Evolutionary conservation across 2,888 invertebrate species (phyloP).

Genomic region (Aporophyla nigra): DNA sequence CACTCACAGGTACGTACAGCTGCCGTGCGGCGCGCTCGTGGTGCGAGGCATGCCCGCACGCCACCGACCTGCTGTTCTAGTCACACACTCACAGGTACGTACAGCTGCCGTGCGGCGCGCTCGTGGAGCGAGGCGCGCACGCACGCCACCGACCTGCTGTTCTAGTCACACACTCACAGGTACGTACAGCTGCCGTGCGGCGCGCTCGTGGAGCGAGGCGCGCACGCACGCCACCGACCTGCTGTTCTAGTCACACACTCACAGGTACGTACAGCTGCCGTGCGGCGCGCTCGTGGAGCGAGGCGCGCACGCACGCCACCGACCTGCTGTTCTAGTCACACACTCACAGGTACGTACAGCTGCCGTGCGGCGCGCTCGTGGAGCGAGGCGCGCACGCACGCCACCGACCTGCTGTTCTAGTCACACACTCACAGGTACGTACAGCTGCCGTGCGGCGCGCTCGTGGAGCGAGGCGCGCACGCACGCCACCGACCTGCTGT

Average conservation of each 20-base stretch:
- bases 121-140: constrained; percentile 2
- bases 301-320: constrained; percentile 14
- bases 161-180: constrained; percentile 61
- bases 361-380: constrained; percentile 9
- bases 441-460: constrained; percentile 6
- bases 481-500: constrained; percentile 93
- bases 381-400: constrained; percentile 50
- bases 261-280: constrained; percentile 57
- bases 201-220: neutral
- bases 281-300: neutral
- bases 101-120: constrained; percentile 1
- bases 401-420: constrained; percentile 19
- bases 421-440: constrained; percentile 18
- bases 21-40: constrained; percentile 50
- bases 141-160: constrained; percentile 22
- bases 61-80: constrained; percentile 42
- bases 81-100: constrained; percentile 17
- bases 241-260: constrained; percentile 57
- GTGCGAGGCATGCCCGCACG: constrained; percentile 60
- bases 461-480: constrained; percentile 93
- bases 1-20: constrained; percentile 38
- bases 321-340: constrained; percentile 24
- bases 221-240: constrained; percentile 24
- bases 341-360: constrained; percentile 26
- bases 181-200: constrained; percentile 50